Evolutionary conservation across 2,797 vertebrate genomes (phyloP).

Genomic region (Phylloscopus collybita): DNA sequence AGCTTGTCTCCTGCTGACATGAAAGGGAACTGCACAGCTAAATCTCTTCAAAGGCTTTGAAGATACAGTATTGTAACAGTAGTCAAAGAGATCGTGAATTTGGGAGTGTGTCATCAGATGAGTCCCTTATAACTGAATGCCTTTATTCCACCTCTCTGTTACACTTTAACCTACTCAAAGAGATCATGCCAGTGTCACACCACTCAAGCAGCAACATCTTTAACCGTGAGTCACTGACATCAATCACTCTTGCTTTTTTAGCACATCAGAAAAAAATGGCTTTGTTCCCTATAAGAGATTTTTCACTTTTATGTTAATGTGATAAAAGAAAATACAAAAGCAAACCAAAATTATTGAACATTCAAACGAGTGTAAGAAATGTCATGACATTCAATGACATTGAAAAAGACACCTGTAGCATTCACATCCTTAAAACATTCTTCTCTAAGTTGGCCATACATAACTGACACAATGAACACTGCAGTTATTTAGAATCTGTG

Average conservation of each 20-base stretch:
- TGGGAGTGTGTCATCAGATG: background rate
- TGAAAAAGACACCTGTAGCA: background rate
- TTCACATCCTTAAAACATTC: background rate
- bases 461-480: background rate
- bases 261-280: background rate
- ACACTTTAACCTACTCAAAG: background rate
- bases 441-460: background rate
- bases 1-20: background rate
- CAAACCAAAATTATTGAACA: background rate
- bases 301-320: background rate
- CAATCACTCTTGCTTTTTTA: background rate
- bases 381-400: background rate
- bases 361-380: background rate
- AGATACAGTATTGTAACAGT: background rate
- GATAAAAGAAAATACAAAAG: constrained; percentile 13
- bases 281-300: background rate
- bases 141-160: background rate
- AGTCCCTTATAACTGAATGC: background rate
- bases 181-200: background rate
- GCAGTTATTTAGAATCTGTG: background rate
- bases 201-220: background rate
- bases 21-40: background rate
- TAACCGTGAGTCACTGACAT: background rate
- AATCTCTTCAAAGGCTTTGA: constrained; percentile 17
- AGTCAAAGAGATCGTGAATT: constrained; percentile 12